Percentiles rank a stretch among this genome's conserved stretches.
Evolutionary conservation across 2,797 vertebrate species (phyloP).

Genomic region (Micropoecilia bifurca): DNA sequence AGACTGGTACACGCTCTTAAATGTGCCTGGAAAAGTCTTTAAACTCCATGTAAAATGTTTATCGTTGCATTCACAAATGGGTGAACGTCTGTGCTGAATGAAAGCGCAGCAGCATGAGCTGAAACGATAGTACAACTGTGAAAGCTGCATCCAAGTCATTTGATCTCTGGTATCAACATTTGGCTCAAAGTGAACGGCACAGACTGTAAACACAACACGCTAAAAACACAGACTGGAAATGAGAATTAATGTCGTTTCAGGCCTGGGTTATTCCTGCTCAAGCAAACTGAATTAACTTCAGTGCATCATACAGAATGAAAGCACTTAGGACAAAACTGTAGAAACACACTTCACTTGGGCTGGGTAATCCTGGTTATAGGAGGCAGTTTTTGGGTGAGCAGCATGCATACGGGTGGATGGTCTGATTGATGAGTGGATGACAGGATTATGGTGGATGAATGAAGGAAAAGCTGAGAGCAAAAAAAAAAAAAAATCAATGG

Average conservation of each 20-base stretch:
- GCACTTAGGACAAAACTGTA: not conserved
- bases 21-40: not conserved
- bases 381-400: constrained; percentile 7
- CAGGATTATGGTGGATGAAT: constrained; percentile 43
- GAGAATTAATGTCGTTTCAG: not conserved
- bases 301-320: not conserved
- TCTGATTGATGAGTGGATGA: constrained; percentile 55
- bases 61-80: not conserved
- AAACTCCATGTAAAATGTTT: not conserved
- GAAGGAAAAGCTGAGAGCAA: constrained; percentile 37
- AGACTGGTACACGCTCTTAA: not conserved
- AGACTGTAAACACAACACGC: constrained; percentile 2
- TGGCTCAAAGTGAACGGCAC: constrained; percentile 6
- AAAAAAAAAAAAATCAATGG: constrained; percentile 37
- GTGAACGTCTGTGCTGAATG: constrained; percentile 16
- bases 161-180: constrained; percentile 6
- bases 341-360: constrained; percentile 1
- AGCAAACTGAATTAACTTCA: not conserved
- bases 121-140: not conserved
- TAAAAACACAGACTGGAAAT: constrained; percentile 12
- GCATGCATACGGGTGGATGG: constrained; percentile 30
- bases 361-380: constrained; percentile 19
- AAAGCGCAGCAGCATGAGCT: constrained; percentile 6
- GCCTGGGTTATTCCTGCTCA: constrained; percentile 1
- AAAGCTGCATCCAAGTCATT: not conserved